These are phyloP conservation scores for Dysmachus trigonus DNA, from an alignment of 2,888 invertebrate genomes.

Conservation along the genomic window DNA sequence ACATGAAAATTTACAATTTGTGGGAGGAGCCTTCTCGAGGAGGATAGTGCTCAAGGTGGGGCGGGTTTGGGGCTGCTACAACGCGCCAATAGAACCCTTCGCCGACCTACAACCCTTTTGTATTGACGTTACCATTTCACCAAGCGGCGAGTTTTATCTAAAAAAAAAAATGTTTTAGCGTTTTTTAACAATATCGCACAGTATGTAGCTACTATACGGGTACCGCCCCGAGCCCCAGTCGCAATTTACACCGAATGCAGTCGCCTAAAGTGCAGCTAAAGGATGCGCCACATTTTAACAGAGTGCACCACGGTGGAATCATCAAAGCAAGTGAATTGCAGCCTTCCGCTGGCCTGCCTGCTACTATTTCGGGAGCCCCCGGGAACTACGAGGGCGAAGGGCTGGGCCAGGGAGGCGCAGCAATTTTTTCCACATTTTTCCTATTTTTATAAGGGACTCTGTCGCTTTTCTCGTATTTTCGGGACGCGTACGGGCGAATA, in stretches of 20 bases:
- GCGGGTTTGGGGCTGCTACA: neutral
- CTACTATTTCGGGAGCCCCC: neutral
- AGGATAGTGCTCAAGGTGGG: neutral
- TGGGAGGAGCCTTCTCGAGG: neutral
- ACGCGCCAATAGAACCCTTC: neutral
- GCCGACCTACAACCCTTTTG: neutral
- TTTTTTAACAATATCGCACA: neutral
- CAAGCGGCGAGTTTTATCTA: neutral
- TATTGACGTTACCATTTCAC: neutral
- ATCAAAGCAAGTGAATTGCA: conserved; percentile 8
- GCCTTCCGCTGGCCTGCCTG: neutral
- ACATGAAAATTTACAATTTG: conserved; percentile 1
- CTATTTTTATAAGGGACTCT: neutral
- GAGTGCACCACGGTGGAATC: neutral
- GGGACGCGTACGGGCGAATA: neutral
- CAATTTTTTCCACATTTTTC: neutral
- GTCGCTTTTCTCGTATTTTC: neutral
- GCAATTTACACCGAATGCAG: conserved; percentile 11
- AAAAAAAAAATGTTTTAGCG: neutral
- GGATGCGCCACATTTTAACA: neutral
- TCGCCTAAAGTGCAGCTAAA: neutral
- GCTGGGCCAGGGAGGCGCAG: neutral
- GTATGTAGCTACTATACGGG: neutral
- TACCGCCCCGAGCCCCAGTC: neutral
- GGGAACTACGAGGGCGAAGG: neutral